These are phyloP conservation scores for Asbolus verrucosus DNA, from an alignment of 1,140 invertebrate genomes.

Conservation along the genomic window DNA sequence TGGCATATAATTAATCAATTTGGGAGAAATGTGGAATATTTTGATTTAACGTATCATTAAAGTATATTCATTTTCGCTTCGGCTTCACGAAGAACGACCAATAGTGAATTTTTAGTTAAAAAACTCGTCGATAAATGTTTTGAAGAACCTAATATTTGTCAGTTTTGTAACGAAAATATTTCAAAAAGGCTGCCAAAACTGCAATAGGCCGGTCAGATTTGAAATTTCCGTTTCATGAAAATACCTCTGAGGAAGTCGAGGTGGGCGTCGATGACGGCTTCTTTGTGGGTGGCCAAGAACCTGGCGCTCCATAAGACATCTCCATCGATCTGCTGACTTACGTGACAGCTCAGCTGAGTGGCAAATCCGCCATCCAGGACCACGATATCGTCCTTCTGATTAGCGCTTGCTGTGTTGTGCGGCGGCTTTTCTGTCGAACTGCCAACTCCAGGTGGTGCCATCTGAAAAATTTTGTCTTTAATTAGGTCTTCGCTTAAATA, in stretches of 20 bases:
- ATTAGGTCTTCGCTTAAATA: too few relatives aligned
- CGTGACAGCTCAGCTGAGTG: constrained; percentile 78
- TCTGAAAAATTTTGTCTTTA: constrained; percentile 24
- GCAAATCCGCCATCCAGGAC: constrained; percentile 85
- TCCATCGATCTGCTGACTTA: constrained; percentile 76
- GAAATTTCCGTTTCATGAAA: constrained; percentile 73
- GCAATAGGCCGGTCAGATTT: background rate
- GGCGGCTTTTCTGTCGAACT: constrained; percentile 48
- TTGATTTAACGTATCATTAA: too few relatives aligned
- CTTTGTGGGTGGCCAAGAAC: constrained; percentile 77
- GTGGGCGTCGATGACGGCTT: constrained; percentile 80
- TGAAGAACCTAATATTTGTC: too few relatives aligned
- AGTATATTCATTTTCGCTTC: too few relatives aligned
- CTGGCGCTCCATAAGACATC: constrained; percentile 86
- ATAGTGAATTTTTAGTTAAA: too few relatives aligned
- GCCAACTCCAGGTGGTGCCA: constrained; percentile 57
- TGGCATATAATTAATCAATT: too few relatives aligned
- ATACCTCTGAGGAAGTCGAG: constrained; percentile 78
- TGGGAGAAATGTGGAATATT: too few relatives aligned
- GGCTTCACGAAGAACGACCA: too few relatives aligned
- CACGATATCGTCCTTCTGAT: constrained; percentile 63
- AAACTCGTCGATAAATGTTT: too few relatives aligned
- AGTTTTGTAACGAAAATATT: too few relatives aligned
- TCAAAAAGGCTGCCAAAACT: too few relatives aligned
- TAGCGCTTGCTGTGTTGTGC: constrained; percentile 1